Base-by-base conservation (phyloP, 2,113 vertebrate genomes). In the Lucifuga dentata region DNA sequence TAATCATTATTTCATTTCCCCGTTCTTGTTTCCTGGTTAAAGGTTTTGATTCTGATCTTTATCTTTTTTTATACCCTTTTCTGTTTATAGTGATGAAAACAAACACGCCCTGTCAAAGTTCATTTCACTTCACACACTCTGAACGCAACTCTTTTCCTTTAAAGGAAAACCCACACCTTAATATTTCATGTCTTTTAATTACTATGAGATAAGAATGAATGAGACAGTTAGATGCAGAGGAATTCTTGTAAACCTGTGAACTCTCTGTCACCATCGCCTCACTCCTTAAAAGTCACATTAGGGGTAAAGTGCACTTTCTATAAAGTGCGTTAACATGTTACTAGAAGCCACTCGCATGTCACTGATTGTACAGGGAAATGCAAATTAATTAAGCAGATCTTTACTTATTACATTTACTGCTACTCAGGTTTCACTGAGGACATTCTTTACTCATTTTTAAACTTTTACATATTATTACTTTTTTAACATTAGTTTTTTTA, bases 101-200 rank as follows among this genome's bases (percentile, higher is more conserved):
- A 40, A 48, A 65, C 81, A 83, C 85, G 43, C 88, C 75, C 61
- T 74, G 32, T 66, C 86, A 88, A 91, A 87, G 88, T 78, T 81
- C 70, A 82, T 2, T 8, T 38, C 32, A 26, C 17, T 11, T 41
- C 23, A 46, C 11, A 16, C 20, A 15, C 40, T 33, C 53, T 16
- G n/a, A 35, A 0, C 17, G n/a, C 1, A 9, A n/a, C n/a, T n/a
- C n/a, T 84, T 48, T 60, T 46, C 40, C 61, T 51, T 48, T 11
- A 6, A 52, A 32, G 13, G 20, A 57, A n/a, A n/a, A n/a, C n/a
- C n/a, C n/a, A n/a, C n/a, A 71, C 20, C 23, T 40, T 60, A 70
- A 56, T 72, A 68, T 69, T 66, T 48, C 20, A 11, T 15, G 26
- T 64, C 23, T 39, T 71, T 52, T 58, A 71, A 82, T 79, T 50